Conservation (phyloP, 2,797 vertebrate genomes). For the Myotis planiceps region DNA sequence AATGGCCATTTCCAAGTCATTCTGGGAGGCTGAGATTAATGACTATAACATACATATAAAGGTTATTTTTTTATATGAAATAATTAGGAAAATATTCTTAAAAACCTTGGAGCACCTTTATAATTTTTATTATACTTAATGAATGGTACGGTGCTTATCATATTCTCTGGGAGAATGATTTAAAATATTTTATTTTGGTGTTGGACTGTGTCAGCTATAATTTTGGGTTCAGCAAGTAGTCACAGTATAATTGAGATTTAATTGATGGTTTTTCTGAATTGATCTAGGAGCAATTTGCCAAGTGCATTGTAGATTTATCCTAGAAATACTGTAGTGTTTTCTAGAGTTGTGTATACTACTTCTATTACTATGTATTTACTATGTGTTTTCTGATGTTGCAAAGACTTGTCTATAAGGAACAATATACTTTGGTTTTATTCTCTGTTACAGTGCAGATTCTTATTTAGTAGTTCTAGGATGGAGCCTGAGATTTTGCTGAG, state of each 20-base stretch:
- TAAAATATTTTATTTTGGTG: conserved; percentile 53
- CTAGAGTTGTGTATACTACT: background rate
- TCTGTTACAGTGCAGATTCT: background rate
- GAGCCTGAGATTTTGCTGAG: background rate
- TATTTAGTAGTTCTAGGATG: background rate
- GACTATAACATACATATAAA: background rate
- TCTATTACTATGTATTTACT: background rate
- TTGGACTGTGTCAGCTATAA: conserved; percentile 43
- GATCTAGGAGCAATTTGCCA: conserved; percentile 18
- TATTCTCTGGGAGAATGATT: conserved; percentile 33
- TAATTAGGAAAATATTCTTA: background rate
- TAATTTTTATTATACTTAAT: conserved; percentile 19
- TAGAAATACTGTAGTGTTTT: conserved; percentile 35
- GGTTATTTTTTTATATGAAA: background rate
- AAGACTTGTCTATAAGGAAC: background rate
- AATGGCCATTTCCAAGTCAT: background rate
- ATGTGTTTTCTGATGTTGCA: conserved; percentile 22
- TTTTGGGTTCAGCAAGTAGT: conserved; percentile 52
- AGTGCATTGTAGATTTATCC: background rate
- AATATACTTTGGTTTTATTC: conserved; percentile 1
- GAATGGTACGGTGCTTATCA: background rate
- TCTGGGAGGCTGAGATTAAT: background rate
- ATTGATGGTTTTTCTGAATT: conserved; percentile 59
- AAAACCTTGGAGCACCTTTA: conserved; percentile 1
- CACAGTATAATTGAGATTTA: conserved; percentile 47